Base-by-base conservation (phyloP, 53 echinoderm and acorn worm genomes). In the Pentamera pediparva region DNA sequence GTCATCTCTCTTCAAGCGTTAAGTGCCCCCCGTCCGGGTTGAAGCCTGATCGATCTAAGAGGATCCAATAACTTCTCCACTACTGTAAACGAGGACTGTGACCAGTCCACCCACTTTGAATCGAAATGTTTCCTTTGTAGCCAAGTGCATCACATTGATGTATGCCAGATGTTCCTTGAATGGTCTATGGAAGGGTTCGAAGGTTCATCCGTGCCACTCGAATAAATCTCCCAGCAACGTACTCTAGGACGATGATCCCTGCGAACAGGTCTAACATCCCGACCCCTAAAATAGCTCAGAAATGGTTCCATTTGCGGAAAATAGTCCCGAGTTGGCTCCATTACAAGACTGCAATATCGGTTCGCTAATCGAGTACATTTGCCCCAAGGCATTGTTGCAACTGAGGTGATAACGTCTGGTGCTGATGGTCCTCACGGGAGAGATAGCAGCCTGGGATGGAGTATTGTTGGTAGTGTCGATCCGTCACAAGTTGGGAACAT, bases 291-390 rank as follows among this genome's bases (percentile, higher is more conserved):
- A 45, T 47, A 29, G 48, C 48, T 27, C 10, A 9, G 8, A 26
- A 69, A 28, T 69, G 69, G 69, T n/a, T 28, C 11, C 45, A 69
- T 27, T 47, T 69, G 17, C 47, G 45, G 3, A 8, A 0, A 1
- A 41, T 69, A 18, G 28, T 29, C 26, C 43, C 12, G 48, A 69
- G 24, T 49, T 48, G 18, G 2, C 4, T 0, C 47, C 49, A 0
- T 36, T 70, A 6, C 50, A 49, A 22, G 31, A 51, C 37, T 86
- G 86, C 72, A 72, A 86, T 61, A 31, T 86, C 19, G 81, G n/a
- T n/a, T n/a, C n/a, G n/a, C n/a, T n/a, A n/a, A n/a, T n/a, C n/a
- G n/a, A n/a, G n/a, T n/a, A n/a, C n/a, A n/a, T n/a, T n/a, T n/a
- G n/a, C n/a, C n/a, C n/a, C n/a, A n/a, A n/a, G n/a, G n/a, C n/a